phyloP scores from a whole-genome alignment of 2,797 vertebrate species.

The Schizothorax lantsangensis region DNA sequence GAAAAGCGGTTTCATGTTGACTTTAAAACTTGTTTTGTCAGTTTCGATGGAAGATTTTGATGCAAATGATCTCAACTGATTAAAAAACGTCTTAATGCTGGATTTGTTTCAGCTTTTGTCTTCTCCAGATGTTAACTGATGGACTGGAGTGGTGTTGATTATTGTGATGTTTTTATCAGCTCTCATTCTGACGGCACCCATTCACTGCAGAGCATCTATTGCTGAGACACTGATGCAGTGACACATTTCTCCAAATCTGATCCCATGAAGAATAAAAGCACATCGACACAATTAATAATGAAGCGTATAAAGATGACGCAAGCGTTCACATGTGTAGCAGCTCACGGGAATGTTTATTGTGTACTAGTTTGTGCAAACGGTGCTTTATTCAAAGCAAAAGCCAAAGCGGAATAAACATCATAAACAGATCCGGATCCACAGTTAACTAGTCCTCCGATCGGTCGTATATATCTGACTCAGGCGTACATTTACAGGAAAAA shows the following conservation, averaged over 20 bases:
- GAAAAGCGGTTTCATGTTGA: neutral
- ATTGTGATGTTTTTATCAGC: neutral
- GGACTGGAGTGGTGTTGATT: neutral
- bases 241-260: neutral
- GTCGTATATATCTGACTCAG: neutral
- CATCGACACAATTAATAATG: neutral
- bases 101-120: neutral
- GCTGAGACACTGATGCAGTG: neutral
- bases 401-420: constrained; percentile 70
- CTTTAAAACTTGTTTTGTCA: neutral
- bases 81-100: neutral
- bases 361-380: constrained; percentile 86
- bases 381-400: constrained; percentile 80
- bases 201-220: neutral
- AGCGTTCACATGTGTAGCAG: constrained; percentile 68
- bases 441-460: neutral
- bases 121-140: neutral
- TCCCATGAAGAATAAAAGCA: neutral
- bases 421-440: constrained; percentile 50
- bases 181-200: neutral
- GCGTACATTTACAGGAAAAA: constrained; percentile 65
- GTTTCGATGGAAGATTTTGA: neutral
- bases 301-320: constrained; percentile 60
- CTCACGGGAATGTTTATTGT: constrained; percentile 84
- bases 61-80: no score